These are phyloP conservation scores for Parasteatoda tepidariorum DNA, from an alignment of 1,140 invertebrate species.

Conservation along the genomic window DNA sequence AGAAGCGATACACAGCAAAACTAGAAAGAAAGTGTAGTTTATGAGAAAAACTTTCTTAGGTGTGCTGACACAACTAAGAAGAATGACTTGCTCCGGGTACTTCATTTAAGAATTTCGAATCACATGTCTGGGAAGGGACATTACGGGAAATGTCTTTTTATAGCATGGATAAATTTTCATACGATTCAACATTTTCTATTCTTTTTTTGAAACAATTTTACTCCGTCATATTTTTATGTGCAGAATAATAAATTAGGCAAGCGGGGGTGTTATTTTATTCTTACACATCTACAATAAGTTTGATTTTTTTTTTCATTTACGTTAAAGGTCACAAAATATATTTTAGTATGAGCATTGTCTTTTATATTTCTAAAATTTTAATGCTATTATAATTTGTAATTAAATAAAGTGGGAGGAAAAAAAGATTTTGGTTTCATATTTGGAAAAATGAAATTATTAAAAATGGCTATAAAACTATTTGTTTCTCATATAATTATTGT, in stretches of 20 bases:
- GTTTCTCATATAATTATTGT: too few relatives aligned
- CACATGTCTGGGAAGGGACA: constrained; percentile 24
- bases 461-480: too few relatives aligned
- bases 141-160: constrained; percentile 30
- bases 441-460: too few relatives aligned
- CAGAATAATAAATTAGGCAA: neutral
- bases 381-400: too few relatives aligned
- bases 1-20: constrained; percentile 7
- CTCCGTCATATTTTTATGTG: neutral
- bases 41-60: constrained; percentile 25
- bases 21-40: constrained; percentile 24
- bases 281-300: neutral
- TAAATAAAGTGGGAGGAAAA: too few relatives aligned
- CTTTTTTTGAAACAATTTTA: neutral
- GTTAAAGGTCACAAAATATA: too few relatives aligned
- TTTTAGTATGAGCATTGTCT: too few relatives aligned
- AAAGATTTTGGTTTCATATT: too few relatives aligned
- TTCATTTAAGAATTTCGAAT: constrained; percentile 37
- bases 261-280: neutral
- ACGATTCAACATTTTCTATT: neutral
- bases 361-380: too few relatives aligned
- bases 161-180: constrained; percentile 47
- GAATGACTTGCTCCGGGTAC: constrained; percentile 21
- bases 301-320: neutral
- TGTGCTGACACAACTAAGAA: constrained; percentile 36